Percentiles rank a stretch among this genome's conserved stretches.
Evolutionary conservation across 2,888 invertebrate species (phyloP).

Genomic region (Platycheirus rosarum): DNA sequence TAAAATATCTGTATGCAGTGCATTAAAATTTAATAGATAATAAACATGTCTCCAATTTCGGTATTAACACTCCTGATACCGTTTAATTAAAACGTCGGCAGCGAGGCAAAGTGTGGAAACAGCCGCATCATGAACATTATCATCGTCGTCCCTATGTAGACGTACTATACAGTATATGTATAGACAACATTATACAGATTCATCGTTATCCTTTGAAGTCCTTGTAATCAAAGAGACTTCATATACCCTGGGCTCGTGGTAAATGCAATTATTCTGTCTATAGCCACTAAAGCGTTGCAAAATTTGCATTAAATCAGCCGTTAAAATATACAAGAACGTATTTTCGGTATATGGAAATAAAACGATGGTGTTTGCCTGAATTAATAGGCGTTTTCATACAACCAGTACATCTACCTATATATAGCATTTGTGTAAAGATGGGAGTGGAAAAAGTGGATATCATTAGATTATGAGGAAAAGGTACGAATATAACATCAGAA

Average conservation of each 20-base stretch:
- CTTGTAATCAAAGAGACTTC: constrained; percentile 64
- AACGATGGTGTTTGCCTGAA: constrained; percentile 39
- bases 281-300: constrained; percentile 62
- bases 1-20: constrained; percentile 21
- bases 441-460: not conserved
- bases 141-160: not conserved
- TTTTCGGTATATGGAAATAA: constrained; percentile 55
- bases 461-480: constrained; percentile 1
- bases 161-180: constrained; percentile 17
- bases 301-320: constrained; percentile 68
- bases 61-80: constrained; percentile 48
- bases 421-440: not conserved
- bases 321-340: constrained; percentile 65
- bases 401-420: not conserved
- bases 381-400: constrained; percentile 23
- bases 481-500: not conserved
- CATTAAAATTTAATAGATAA: constrained; percentile 54
- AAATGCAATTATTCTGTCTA: constrained; percentile 69
- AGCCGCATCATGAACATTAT: constrained; percentile 7
- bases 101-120: not conserved
- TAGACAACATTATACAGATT: constrained; percentile 17
- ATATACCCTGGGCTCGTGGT: constrained; percentile 13
- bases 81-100: constrained; percentile 61
- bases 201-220: constrained; percentile 23
- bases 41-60: constrained; percentile 65